A percentile compares a stretch with the other conserved stretches of the same genome.
Conservation (phyloP, 2,888 invertebrate species). For the Gortyna flavago region DNA sequence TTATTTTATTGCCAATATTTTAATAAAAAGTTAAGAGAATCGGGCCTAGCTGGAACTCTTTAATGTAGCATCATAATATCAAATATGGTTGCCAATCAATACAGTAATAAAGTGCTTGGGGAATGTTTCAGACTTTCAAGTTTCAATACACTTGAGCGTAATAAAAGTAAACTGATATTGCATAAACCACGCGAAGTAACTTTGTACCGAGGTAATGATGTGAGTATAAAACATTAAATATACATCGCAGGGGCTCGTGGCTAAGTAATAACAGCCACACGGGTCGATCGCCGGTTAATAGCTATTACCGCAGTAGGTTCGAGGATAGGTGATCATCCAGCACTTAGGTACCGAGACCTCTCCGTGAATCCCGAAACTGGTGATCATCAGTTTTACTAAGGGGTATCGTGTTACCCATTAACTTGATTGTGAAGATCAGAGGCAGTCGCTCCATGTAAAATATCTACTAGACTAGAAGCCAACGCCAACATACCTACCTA, state of each 20-base stretch:
- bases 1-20: neutral
- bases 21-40: neutral
- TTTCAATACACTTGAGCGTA: conserved; percentile 1
- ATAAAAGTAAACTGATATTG: neutral
- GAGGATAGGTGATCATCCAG: conserved; percentile 4
- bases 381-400: neutral
- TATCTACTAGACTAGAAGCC: neutral
- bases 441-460: neutral
- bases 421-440: neutral
- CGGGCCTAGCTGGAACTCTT: too few relatives aligned
- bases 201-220: conserved; percentile 13
- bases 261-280: neutral
- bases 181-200: conserved; percentile 20
- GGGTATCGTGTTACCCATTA: neutral
- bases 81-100: neutral
- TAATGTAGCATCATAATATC: neutral
- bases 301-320: neutral
- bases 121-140: neutral
- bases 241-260: conserved; percentile 25
- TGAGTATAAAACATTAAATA: conserved; percentile 11
- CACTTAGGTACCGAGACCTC: neutral
- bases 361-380: neutral
- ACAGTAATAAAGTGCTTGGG: neutral
- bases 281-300: neutral
- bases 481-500: neutral